Evolutionary conservation across 2,113 vertebrate genomes (phyloP), one percentile per base, ranked within the genome.

Genomic region (Symphodus melops): DNA sequence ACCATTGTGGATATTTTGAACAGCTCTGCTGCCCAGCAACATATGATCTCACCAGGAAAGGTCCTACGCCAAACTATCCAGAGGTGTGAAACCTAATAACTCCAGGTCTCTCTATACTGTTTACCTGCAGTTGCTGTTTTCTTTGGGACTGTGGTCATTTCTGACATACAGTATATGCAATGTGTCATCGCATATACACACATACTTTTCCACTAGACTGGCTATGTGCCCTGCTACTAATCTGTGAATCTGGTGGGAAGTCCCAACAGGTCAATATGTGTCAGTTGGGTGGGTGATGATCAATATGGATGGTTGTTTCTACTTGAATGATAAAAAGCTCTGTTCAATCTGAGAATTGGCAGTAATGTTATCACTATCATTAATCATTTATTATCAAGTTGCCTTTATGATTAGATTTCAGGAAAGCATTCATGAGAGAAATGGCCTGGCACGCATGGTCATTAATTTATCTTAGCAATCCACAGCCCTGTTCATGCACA

Each of bases 191-290:
- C 49, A 75, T 70, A 80, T 33, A 53, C 20, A 53, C 20, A 11
- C 2, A 0, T 8, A 46, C 21, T 72, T 78, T 90, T 75, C 68
- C 76, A 77, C 70, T 16, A 44, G 16, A 42, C 12, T 3, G 62
- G 21, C 37, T 23, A 28, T 23, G 23, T 16, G 41, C 16, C 19
- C 33, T n/a, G 42, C 19, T 25, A 63, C 64, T 66, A 64, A 85
- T 84, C 80, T 59, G 44, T 8, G 54, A 20, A 58, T 52, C 49
- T 57, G 72, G 61, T 82, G 65, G 81, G 63, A 88, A 87, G 67
- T 84, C 71, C 78, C 66, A 65, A 3, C 8, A 41, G 55, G 78
- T 88, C 62, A 88, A 86, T 89, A 86, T 87, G 85, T 87, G 81
- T 56, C 58, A 48, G 44, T 4, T 8, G 4, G 36, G 75, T 17